A percentile compares a stretch with the other conserved stretches of the same genome.
Evolutionary conservation across 2,797 vertebrate species (phyloP).

Genomic region (Tarsius wallacei): DNA sequence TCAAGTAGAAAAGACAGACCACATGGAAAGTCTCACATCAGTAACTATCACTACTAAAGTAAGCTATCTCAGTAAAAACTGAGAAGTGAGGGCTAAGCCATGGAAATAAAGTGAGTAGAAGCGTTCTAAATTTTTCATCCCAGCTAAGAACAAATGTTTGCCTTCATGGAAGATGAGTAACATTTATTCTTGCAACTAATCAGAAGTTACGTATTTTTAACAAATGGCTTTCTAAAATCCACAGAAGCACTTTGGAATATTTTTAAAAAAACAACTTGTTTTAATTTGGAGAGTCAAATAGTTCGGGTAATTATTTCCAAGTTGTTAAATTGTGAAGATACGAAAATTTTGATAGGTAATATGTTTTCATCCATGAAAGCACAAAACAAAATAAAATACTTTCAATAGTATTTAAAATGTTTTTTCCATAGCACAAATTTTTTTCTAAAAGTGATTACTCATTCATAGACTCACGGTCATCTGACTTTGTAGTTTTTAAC

Average conservation of each 20-base stretch:
- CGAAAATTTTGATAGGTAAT: neutral
- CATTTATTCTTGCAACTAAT: neutral
- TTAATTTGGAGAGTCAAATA: slow-evolving; percentile 16
- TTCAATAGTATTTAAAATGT: neutral
- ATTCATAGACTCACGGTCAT: slow-evolving; percentile 10
- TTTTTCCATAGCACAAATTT: neutral
- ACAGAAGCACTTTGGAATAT: slow-evolving; percentile 9
- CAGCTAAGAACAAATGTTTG: neutral
- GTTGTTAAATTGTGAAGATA: neutral
- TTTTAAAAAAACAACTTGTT: neutral
- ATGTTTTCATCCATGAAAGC: slow-evolving; percentile 49
- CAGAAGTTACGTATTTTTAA: neutral
- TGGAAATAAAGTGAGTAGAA: neutral
- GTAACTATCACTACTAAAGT: neutral
- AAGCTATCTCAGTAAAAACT: neutral
- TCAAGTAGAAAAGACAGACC: neutral
- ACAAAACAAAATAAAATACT: slow-evolving; percentile 19
- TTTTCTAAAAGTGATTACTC: neutral
- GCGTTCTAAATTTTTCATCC: neutral
- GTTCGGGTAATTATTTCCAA: slow-evolving; percentile 46
- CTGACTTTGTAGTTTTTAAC: slow-evolving; percentile 11
- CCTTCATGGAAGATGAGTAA: neutral
- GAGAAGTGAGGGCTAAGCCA: too few relatives aligned
- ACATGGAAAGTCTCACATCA: neutral
- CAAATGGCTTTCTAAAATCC: neutral